Evolutionary conservation across 2,113 vertebrate genomes (phyloP).

Genomic region (Delphinus delphis): DNA sequence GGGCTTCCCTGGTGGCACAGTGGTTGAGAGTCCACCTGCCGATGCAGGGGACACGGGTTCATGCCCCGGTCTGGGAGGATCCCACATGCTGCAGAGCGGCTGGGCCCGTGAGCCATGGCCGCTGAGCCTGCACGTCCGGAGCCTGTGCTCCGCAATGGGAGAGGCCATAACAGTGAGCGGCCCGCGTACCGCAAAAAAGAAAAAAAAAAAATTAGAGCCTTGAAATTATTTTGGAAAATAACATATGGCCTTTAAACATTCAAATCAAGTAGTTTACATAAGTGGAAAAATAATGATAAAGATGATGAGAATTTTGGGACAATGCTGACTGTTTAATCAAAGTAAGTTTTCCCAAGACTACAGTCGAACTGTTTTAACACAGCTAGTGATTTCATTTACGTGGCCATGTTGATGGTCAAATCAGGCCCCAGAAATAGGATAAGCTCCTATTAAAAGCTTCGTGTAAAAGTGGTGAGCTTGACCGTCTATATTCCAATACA

Average conservation of each 20-base stretch:
- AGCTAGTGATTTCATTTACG: conserved; percentile 8
- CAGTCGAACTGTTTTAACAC: background rate
- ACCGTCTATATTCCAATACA: background rate
- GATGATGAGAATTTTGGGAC: background rate
- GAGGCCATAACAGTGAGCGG: no score
- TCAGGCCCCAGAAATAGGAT: conserved; percentile 12
- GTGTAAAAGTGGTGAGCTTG: background rate
- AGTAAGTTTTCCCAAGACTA: background rate
- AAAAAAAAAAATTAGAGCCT: background rate
- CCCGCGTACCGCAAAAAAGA: no score
- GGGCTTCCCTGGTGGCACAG: no score
- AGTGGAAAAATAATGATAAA: background rate
- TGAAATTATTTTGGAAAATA: conserved; percentile 29
- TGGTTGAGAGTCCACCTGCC: no score
- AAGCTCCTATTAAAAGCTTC: background rate
- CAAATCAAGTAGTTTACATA: background rate
- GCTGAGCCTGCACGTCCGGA: no score
- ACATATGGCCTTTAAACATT: background rate
- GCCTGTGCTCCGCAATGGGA: no score
- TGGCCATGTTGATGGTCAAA: background rate
- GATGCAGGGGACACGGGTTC: no score
- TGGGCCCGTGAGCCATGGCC: no score
- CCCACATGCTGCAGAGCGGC: no score
- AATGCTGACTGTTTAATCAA: background rate
- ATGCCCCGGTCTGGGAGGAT: no score